Base-by-base conservation (phyloP, 2,797 vertebrate genomes). In the Sebastes diploproa region DNA sequence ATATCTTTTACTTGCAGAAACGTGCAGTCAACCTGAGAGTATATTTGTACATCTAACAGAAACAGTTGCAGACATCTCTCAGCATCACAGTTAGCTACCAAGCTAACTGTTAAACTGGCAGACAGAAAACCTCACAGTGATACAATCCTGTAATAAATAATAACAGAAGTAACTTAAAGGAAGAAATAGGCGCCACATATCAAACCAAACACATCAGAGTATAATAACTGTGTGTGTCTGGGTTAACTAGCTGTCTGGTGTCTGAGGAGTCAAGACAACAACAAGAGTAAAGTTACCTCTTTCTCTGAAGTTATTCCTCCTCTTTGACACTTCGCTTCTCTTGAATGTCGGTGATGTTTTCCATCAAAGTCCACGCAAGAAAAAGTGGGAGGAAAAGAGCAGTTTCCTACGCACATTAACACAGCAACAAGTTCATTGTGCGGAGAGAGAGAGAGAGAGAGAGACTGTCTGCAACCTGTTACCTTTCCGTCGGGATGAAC, bases 381-480 rank as follows among this genome's bases (percentile, higher is more conserved):
- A 46, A 52, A 70, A 38, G 16, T 32, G 52, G 23, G 23, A n/a
- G 55, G 12, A 62, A 80, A 69, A 16, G 38, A 63, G n/a, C 61
- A 64, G 75, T 55, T 67, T 65, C 61, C 58, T 7, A 1, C 60
- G 42, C 4, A 85, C 80, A 69, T 58, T 2, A 56, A 29, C 13
- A 59, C 76, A 63, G 78, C 67, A 78, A 88, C 64, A 90, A 92
- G 78, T 94, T 95, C 90, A 92, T 92, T 82, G 50, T 64, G 69
- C 75, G 72, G 38, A 42, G 38, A 16, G 38, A 16, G 12, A 38
- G 12, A 34, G 10, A 34, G 11, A 36, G 11, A 36, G 11, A 36
- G 11, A 38, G 36, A 38, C 13, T 38, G 36, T 38, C 67, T 65
- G 85, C 94, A 95, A 95, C 94, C 95, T 95, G 94, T 95, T 95